These are phyloP conservation scores for Hemicentrotus pulcherrimus DNA, from an alignment of 35 echinoderm and acorn worm species.

Conservation along the genomic window DNA sequence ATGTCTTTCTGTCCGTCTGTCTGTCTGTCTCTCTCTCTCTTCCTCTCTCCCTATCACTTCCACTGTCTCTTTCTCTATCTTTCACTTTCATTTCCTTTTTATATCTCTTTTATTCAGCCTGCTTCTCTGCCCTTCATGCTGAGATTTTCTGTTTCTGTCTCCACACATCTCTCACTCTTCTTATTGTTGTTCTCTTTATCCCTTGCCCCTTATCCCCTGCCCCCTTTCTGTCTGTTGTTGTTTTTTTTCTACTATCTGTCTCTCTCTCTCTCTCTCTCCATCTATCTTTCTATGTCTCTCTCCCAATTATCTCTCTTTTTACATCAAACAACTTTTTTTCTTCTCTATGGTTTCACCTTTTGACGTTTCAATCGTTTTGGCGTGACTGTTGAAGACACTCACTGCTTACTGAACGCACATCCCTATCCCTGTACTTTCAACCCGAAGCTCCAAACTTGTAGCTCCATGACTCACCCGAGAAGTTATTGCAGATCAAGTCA, in stretches of 20 bases:
- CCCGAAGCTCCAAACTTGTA: neutral
- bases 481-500: neutral
- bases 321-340: neutral
- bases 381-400: neutral
- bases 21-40: neutral
- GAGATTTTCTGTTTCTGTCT: too few relatives aligned
- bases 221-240: too few relatives aligned
- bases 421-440: neutral
- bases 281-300: neutral
- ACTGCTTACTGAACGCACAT: neutral
- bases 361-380: neutral
- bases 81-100: too few relatives aligned
- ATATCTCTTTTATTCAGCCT: too few relatives aligned
- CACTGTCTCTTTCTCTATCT: too few relatives aligned
- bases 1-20: neutral
- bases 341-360: neutral
- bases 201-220: too few relatives aligned
- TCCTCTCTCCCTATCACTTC: neutral
- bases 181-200: too few relatives aligned
- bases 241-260: too few relatives aligned
- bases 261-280: neutral
- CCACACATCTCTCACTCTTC: too few relatives aligned
- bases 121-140: too few relatives aligned
- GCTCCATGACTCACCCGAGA: too few relatives aligned
- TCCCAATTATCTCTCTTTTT: neutral